A percentile compares a stretch with the other conserved stretches of the same genome.
phyloP scores from a whole-genome alignment of 2,113 vertebrate genomes.

The Psittacula cyanocephala region DNA sequence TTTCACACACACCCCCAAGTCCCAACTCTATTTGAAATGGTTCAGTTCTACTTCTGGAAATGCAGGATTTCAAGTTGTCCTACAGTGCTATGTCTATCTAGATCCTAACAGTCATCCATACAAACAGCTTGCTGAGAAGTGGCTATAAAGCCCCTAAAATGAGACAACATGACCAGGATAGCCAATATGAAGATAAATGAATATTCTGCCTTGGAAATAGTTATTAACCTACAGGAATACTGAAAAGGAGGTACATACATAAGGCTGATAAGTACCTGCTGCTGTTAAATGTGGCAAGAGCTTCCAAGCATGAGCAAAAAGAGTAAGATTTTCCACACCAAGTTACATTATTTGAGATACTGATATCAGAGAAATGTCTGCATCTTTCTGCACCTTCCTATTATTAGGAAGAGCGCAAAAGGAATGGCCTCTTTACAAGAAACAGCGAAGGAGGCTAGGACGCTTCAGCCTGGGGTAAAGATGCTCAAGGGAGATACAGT shows the following conservation, averaged over 20 bases:
- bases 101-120: not conserved
- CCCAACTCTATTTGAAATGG: not conserved
- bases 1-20: not conserved
- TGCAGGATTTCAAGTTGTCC: not conserved
- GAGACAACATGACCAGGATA: not conserved
- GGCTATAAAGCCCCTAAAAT: not conserved
- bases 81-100: not conserved
- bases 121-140: not conserved
- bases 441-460: not conserved
- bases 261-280: not conserved
- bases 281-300: not conserved
- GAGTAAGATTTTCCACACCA: not conserved
- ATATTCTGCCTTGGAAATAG: not conserved
- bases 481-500: rapidly evolving
- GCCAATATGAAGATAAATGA: not conserved
- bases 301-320: not conserved
- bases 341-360: not conserved
- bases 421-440: not conserved
- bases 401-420: not conserved
- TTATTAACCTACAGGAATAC: not conserved
- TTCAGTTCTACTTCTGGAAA: not conserved
- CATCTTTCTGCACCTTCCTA: not conserved
- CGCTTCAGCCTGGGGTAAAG: not conserved
- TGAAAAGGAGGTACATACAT: not conserved
- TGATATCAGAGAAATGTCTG: not conserved